Conservation (phyloP, 2,888 invertebrate species). For the Acleris literana region DNA sequence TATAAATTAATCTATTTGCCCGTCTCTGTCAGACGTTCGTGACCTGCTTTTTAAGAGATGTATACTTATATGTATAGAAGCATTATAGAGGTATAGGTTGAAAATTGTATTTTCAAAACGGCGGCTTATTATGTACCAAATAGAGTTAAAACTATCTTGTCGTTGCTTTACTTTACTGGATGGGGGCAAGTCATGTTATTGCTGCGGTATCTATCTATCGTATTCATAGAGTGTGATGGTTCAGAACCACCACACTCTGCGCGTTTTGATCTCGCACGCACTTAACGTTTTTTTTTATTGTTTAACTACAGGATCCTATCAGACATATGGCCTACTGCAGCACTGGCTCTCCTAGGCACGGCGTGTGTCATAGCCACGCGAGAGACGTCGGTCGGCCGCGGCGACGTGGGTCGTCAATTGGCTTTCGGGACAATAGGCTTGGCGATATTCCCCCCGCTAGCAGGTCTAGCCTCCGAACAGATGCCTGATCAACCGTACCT, state of each 20-base stretch:
- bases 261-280: neutral
- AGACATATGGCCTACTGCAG: conserved; percentile 90
- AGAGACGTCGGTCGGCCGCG: conserved; percentile 90
- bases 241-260: neutral
- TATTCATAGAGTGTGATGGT: no score
- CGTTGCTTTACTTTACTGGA: no score
- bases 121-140: no score
- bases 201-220: no score
- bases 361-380: conserved; percentile 92
- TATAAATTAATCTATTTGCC: no score
- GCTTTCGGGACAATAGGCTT: conserved; percentile 90
- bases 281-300: neutral
- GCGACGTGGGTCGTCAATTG: conserved; percentile 90
- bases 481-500: conserved; percentile 76
- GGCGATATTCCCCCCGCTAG: conserved; percentile 87
- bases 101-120: no score
- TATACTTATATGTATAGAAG: no score
- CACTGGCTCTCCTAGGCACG: conserved; percentile 87
- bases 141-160: no score
- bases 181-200: no score
- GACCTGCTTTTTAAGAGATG: no score
- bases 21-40: no score
- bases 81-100: no score
- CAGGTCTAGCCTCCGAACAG: conserved; percentile 66
- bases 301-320: conserved; percentile 82